Percentiles rank a stretch among this genome's conserved stretches.
Evolutionary conservation across 2,888 invertebrate species (phyloP).

Genomic region (Abrostola triplasia): DNA sequence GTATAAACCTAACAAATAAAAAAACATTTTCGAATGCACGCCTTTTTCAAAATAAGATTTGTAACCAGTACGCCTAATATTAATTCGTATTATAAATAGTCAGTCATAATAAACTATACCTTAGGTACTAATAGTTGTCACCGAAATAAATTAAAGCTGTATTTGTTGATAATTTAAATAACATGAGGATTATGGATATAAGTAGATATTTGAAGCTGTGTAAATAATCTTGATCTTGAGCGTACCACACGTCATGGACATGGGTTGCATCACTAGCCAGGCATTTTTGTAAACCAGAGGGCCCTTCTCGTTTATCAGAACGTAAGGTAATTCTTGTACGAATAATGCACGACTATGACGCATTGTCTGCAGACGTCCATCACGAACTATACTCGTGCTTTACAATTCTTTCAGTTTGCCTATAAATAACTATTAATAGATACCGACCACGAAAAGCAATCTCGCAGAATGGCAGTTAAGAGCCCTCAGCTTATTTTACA

Average conservation of each 20-base stretch:
- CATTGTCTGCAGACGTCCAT: conserved; percentile 69
- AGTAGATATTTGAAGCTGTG: not conserved
- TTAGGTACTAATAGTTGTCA: too few relatives aligned
- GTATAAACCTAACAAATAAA: too few relatives aligned
- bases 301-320: conserved; percentile 58
- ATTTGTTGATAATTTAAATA: too few relatives aligned
- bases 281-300: conserved; percentile 57
- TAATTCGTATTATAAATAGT: too few relatives aligned
- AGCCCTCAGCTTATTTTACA: conserved; percentile 84
- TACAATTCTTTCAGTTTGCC: conserved; percentile 75
- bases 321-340: conserved; percentile 56
- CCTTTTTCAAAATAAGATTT: too few relatives aligned
- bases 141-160: too few relatives aligned
- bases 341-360: conserved; percentile 72
- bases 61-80: too few relatives aligned
- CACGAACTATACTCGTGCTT: conserved; percentile 66
- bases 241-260: conserved; percentile 6
- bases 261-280: conserved; percentile 56
- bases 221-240: not conserved
- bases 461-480: conserved; percentile 83
- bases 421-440: conserved; percentile 85
- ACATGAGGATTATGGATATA: too few relatives aligned
- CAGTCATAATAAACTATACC: too few relatives aligned
- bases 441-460: conserved; percentile 86
- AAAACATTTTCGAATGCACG: too few relatives aligned